Evolutionary conservation across 2,888 invertebrate species (phyloP), one percentile per base, ranked within the genome.

Genomic region (Ectropis crepuscularia): DNA sequence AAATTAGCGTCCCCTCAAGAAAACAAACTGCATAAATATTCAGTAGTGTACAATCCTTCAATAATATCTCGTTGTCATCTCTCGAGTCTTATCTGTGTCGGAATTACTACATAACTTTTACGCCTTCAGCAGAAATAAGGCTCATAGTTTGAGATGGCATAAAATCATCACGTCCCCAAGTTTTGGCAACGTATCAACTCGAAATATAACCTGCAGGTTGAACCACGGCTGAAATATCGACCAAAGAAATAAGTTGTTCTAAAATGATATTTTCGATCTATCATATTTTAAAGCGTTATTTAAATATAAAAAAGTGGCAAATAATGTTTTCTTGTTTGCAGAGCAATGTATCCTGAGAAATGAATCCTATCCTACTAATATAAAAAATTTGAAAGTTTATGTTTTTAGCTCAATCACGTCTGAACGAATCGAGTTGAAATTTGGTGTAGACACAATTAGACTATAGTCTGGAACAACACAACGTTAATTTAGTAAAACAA

Each of bases 141-240:
- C 53, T 62, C 47, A 55, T 55, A 42, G 45, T 42, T 54, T 11
- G 50, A 63, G 59, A 63, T 63, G 50, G 47, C 49, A 55, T 28
- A 54, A 63, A 57, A 57, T 49, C 51, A 57, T 65, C 53, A 60
- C 60, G 64, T 57, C 39, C 41, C 39, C 37, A 28, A 38, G 39
- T 61, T 55, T 64, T 65, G 64, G 64, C 64, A 65, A 43, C 47
- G 42, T 43, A 42, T 65, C 60, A 48, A 57, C 48, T 48, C 61
- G 60, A 65, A 65, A 53, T 65, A 61, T 60, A 57, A 61, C 43
- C 57, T 61, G 57, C 57, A 48, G 57, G 48, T 59, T 50, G 0
- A 54, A 53, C 46, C 47, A 50, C 5, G 46, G 42, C 47, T 47
- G 36, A 57, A 53, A 49, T 63, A 61, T 61, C 12, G 61, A 57